A percentile compares a stretch with the other conserved stretches of the same genome.
Conservation (phyloP, 2,888 invertebrate species). For the Pyrrhosoma nymphula region DNA sequence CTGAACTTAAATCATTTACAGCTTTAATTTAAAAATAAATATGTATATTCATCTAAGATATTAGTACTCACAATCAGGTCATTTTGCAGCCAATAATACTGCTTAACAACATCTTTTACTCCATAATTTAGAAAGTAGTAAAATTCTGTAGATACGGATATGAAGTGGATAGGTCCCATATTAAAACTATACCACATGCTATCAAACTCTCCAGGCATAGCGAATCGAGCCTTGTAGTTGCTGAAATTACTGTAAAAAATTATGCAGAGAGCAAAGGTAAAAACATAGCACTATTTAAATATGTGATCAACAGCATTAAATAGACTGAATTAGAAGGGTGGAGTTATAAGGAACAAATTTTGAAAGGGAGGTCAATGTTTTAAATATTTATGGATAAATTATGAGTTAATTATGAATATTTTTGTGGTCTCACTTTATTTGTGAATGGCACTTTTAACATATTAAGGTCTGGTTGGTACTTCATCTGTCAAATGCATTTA, state of each 20-base stretch:
- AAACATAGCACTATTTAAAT: background rate
- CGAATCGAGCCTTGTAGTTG: constrained; percentile 94
- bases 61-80: constrained; percentile 83
- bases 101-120: constrained; percentile 86
- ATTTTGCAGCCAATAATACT: constrained; percentile 92
- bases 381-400: too few relatives aligned
- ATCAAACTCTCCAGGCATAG: constrained; percentile 89
- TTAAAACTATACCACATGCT: constrained; percentile 92
- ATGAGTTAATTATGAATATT: too few relatives aligned
- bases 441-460: too few relatives aligned
- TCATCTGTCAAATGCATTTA: too few relatives aligned
- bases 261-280: constrained; percentile 71
- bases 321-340: background rate
- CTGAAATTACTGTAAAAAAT: constrained; percentile 90
- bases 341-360: constrained; percentile 1
- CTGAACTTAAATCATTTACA: background rate
- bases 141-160: constrained; percentile 95
- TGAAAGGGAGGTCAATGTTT: background rate
- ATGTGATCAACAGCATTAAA: background rate
- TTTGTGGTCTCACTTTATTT: too few relatives aligned
- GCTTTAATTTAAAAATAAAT: background rate
- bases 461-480: too few relatives aligned
- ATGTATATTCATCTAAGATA: background rate
- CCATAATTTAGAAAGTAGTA: constrained; percentile 96
- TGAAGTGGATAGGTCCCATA: constrained; percentile 93